Conservation (phyloP, 2,888 invertebrate genomes). For the Epinotia brunnichana region DNA sequence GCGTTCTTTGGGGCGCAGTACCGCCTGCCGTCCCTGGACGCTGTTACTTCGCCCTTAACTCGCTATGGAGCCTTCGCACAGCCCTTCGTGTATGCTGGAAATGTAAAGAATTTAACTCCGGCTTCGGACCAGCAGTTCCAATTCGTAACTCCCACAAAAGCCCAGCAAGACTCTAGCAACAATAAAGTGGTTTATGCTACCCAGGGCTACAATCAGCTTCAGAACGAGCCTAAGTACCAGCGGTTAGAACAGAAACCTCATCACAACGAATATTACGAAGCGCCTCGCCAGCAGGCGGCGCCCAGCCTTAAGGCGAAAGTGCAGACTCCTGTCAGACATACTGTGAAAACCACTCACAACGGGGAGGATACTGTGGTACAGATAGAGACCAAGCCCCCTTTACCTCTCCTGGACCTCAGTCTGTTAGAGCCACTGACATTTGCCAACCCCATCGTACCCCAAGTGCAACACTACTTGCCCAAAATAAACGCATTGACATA, state of each 20-base stretch:
- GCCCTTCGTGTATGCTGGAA: constrained; percentile 60
- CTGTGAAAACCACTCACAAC: constrained; percentile 67
- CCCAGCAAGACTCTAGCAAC: constrained; percentile 63
- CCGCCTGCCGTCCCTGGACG: constrained; percentile 59
- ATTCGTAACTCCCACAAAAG: constrained; percentile 47
- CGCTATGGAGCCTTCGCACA: constrained; percentile 58
- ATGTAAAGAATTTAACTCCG: constrained; percentile 58
- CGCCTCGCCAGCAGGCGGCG: constrained; percentile 26
- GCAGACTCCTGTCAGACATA: constrained; percentile 55
- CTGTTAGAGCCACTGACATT: constrained; percentile 76
- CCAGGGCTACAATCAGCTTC: constrained; percentile 53
- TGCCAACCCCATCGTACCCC: constrained; percentile 76
- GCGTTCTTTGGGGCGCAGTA: constrained; percentile 65
- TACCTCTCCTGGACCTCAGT: constrained; percentile 72
- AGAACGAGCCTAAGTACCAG: constrained; percentile 58
- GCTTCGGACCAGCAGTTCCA: constrained; percentile 50
- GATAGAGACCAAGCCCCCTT: constrained; percentile 66
- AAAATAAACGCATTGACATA: constrained; percentile 70
- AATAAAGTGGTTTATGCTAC: constrained; percentile 61
- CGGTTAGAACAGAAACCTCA: constrained; percentile 53
- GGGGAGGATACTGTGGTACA: constrained; percentile 70
- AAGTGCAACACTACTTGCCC: constrained; percentile 78
- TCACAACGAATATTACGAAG: constrained; percentile 44
- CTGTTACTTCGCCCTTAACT: constrained; percentile 54
- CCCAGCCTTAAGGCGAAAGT: constrained; percentile 43